Percentiles rank a stretch among this genome's conserved stretches.
Evolutionary conservation across 2,888 invertebrate genomes (phyloP).

Genomic region (Polymixis lichenea): DNA sequence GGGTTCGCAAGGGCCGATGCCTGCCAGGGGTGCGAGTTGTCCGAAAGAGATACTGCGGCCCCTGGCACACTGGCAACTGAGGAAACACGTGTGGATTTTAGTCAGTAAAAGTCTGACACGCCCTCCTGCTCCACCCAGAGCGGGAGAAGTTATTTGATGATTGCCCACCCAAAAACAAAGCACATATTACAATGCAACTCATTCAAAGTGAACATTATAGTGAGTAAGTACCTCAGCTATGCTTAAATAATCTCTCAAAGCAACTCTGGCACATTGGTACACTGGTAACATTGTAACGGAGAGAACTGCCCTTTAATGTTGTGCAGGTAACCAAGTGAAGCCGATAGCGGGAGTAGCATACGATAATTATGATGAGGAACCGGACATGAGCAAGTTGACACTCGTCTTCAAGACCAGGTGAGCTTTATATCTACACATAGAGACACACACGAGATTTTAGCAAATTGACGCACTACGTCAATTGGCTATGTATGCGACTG

Average conservation of each 20-base stretch:
- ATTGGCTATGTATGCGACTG: not conserved
- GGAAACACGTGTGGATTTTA: too few relatives aligned
- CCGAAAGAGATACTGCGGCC: too few relatives aligned
- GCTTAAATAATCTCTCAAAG: not conserved
- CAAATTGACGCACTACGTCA: not conserved
- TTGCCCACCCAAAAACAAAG: too few relatives aligned
- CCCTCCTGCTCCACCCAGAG: too few relatives aligned
- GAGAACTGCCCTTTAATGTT: not conserved
- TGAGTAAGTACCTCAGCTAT: too few relatives aligned
- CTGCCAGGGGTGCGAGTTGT: too few relatives aligned
- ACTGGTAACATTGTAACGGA: not conserved
- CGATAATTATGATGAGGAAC: slow-evolving; percentile 43
- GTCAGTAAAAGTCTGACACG: too few relatives aligned
- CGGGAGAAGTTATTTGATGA: too few relatives aligned
- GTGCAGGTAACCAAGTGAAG: slow-evolving; percentile 60
- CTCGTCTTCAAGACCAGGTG: slow-evolving; percentile 61
- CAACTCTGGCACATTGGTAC: not conserved
- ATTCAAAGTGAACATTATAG: too few relatives aligned
- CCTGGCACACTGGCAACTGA: too few relatives aligned
- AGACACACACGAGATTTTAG: not conserved
- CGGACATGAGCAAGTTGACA: slow-evolving; percentile 58
- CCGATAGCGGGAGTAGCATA: slow-evolving; percentile 56
- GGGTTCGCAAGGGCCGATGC: too few relatives aligned
- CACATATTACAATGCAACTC: too few relatives aligned
- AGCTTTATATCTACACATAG: slow-evolving; percentile 2